Conservation (phyloP, 2,797 vertebrate species). For the Rhinella marina region DNA sequence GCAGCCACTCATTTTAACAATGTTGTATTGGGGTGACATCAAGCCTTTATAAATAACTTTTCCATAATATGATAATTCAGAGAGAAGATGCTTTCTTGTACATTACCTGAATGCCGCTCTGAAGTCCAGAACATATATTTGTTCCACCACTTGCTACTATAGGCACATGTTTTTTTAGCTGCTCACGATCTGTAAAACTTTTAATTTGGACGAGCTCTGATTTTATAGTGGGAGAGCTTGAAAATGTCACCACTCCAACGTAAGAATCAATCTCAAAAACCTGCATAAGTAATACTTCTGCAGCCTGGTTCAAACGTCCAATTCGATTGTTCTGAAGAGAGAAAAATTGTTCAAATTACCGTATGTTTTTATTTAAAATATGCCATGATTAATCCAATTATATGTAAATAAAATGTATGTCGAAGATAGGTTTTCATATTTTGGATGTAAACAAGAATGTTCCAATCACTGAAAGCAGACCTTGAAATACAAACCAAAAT, state of each 20-base stretch:
- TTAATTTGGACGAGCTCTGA: constrained; percentile 64
- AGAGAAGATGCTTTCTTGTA: not conserved
- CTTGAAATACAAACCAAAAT: too few relatives aligned
- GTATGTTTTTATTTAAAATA: not conserved
- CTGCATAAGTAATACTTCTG: constrained; percentile 70
- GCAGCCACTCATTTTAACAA: too few relatives aligned
- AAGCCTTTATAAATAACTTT: too few relatives aligned
- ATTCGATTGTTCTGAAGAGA: constrained; percentile 65
- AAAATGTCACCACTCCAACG: constrained; percentile 71
- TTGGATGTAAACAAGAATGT: not conserved
- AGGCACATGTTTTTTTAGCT: constrained; percentile 63
- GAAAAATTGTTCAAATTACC: not conserved
- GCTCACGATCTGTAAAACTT: constrained; percentile 18
- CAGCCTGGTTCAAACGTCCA: constrained; percentile 67
- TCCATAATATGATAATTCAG: too few relatives aligned
- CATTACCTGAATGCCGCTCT: constrained; percentile 14
- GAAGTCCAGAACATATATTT: constrained; percentile 70
- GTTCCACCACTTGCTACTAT: constrained; percentile 34
- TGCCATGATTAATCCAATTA: not conserved
- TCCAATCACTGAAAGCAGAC: not conserved
- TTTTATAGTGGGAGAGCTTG: constrained; percentile 56
- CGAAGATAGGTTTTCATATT: not conserved
- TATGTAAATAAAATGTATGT: not conserved
- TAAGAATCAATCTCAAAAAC: constrained; percentile 68
- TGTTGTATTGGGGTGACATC: too few relatives aligned